Conservation (phyloP, 2,113 vertebrate genomes). For the Empidonax traillii region DNA sequence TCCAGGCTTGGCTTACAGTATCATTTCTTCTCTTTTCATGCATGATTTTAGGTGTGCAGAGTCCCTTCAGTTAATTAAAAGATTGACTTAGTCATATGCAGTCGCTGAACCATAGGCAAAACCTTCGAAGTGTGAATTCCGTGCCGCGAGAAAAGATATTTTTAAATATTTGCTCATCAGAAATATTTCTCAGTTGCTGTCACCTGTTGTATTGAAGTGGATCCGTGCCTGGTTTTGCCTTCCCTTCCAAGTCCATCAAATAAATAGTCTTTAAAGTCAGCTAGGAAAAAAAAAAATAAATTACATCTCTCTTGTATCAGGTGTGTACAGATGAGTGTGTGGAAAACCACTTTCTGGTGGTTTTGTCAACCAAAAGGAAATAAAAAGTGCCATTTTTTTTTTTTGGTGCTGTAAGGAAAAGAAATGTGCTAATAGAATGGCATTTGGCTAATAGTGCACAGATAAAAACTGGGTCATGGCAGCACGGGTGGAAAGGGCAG, state of each 20-base stretch:
- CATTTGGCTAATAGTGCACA: neutral
- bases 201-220: neutral
- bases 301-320: neutral
- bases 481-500: neutral
- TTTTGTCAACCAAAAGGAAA: neutral
- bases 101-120: neutral
- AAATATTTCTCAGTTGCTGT: neutral
- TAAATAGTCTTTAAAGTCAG: neutral
- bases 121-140: neutral
- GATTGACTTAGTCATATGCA: neutral
- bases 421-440: neutral
- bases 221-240: neutral
- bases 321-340: neutral
- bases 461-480: neutral
- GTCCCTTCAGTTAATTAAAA: slow-evolving; percentile 31
- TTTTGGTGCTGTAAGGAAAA: neutral
- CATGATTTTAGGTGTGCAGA: neutral
- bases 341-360: neutral
- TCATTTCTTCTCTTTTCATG: neutral
- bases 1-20: neutral
- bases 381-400: neutral
- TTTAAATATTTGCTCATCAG: neutral
- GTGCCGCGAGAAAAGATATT: neutral
- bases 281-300: neutral
- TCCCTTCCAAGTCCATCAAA: neutral